These are phyloP conservation scores for Condylostylus longicornis DNA, from an alignment of 1,140 invertebrate genomes.

Conservation along the genomic window DNA sequence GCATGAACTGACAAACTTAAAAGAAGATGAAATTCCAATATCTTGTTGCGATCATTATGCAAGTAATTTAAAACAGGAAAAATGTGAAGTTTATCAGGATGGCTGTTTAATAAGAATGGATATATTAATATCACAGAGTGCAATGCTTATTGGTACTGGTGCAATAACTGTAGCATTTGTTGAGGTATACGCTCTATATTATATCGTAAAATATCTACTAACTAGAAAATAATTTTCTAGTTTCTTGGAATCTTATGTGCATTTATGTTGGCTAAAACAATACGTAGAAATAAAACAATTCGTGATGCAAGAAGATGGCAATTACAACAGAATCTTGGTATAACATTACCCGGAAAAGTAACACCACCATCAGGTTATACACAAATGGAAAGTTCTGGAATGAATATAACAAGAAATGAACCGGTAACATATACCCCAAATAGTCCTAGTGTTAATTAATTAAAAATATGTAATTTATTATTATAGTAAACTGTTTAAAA, in stretches of 20 bases:
- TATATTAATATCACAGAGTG: constrained; percentile 53
- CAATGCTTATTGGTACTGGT: constrained; percentile 58
- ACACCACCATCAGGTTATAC: constrained; percentile 23
- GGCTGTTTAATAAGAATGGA: constrained; percentile 53
- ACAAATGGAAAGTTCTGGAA: constrained; percentile 22
- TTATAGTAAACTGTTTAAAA: too few species aligned
- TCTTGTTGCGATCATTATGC: constrained; percentile 38
- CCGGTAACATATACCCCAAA: constrained; percentile 24
- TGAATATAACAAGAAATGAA: constrained; percentile 14
- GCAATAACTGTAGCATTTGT: constrained; percentile 66
- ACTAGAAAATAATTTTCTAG: constrained; percentile 36
- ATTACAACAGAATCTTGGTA: constrained; percentile 39
- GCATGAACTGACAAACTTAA: constrained; percentile 23
- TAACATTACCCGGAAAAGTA: constrained; percentile 26
- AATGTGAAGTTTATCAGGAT: constrained; percentile 32
- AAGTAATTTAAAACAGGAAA: constrained; percentile 11
- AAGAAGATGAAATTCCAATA: constrained; percentile 35
- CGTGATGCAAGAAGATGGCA: constrained; percentile 52
- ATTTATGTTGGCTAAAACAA: constrained; percentile 64
- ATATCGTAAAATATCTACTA: constrained; percentile 5
- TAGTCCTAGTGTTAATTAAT: constrained; percentile 28
- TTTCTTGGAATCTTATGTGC: constrained; percentile 73
- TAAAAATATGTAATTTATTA: neutral
- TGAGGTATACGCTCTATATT: constrained; percentile 39
- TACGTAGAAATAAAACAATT: constrained; percentile 62